Evolutionary conservation across 2,888 invertebrate species (phyloP).

Genomic region (Mantis religiosa): DNA sequence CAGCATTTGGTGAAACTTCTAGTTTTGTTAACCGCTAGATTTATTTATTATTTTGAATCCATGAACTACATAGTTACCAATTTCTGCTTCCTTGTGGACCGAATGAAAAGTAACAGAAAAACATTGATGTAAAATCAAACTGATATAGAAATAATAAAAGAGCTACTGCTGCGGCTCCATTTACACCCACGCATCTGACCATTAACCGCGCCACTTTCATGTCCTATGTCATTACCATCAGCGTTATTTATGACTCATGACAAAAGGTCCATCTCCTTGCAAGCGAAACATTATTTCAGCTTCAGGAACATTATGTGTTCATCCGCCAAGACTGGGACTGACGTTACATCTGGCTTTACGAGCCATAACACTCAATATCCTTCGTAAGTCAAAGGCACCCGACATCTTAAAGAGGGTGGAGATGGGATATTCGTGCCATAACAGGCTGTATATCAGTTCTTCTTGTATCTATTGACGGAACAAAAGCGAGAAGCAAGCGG

Average conservation of each 20-base stretch:
- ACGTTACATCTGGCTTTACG: neutral
- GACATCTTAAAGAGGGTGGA: neutral
- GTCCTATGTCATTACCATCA: neutral
- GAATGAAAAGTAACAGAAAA: too few relatives aligned
- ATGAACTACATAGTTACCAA: too few relatives aligned
- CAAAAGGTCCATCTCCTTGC: neutral
- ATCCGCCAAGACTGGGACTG: neutral
- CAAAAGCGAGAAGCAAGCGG: neutral
- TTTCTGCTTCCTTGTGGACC: too few relatives aligned
- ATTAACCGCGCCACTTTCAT: neutral
- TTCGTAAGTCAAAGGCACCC: neutral
- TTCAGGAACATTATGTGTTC: neutral
- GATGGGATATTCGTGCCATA: neutral
- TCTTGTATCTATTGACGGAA: neutral
- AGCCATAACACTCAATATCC: neutral
- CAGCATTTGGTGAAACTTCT: too few relatives aligned
- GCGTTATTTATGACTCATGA: neutral
- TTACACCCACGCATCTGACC: neutral
- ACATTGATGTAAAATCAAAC: too few relatives aligned
- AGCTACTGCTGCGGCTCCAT: neutral
- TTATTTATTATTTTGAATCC: too few relatives aligned
- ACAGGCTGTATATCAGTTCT: neutral
- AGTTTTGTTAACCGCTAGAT: too few relatives aligned
- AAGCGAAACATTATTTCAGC: neutral
- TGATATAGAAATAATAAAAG: neutral